Evolutionary conservation across 1,140 invertebrate species (phyloP), one percentile per base, ranked within the genome.

Genomic region (Eupristina koningsbergeri): DNA sequence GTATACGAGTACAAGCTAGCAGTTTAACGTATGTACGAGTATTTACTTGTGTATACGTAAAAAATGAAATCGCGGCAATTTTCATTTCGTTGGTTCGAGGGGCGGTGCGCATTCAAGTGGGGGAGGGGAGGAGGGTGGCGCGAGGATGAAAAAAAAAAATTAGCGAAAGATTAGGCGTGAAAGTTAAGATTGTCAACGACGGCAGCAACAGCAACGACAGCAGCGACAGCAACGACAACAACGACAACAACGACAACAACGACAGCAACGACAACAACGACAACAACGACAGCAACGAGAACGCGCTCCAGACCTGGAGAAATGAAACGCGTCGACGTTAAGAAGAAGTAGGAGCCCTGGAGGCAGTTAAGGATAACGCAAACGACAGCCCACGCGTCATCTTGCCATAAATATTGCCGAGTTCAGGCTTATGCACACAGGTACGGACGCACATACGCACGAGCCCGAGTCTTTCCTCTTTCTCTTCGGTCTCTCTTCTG

Each of bases 341-440:
- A 79, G 61, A 80, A 80, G 79, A 71, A 80, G 80, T 63, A 71
- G 36, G 69, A 63, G 67, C 64, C 36, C 76, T 71, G 64, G 11
- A 61, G 69, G 50, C 69, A 81, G 76, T 64, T 78, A 61, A 26
- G 31, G 69, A 81, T 74, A 81, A 63, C 69, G 67, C 31, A 73
- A 39, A 73, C 67, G 58, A 71, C 29, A 39, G 26, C 80, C 80
- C 47, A 81, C 80, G 80, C 80, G 53, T 74, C 69, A 81, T 63
- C 69, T 81, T n/a, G 69, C 53, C 80, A 74, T 81, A 81, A 81
- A 81, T 81, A 81, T 81, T 74, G 50, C 61, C 69, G 71, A 39
- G 67, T 36, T 22, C 34, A 47, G n/a, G 45, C 31, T 75, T 75
- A 53, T 50, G 45, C 73, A 53, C 73, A 75, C 36, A 41, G 45